Conservation (phyloP, 2,113 vertebrate species). For the Crotalus helleri region DNA sequence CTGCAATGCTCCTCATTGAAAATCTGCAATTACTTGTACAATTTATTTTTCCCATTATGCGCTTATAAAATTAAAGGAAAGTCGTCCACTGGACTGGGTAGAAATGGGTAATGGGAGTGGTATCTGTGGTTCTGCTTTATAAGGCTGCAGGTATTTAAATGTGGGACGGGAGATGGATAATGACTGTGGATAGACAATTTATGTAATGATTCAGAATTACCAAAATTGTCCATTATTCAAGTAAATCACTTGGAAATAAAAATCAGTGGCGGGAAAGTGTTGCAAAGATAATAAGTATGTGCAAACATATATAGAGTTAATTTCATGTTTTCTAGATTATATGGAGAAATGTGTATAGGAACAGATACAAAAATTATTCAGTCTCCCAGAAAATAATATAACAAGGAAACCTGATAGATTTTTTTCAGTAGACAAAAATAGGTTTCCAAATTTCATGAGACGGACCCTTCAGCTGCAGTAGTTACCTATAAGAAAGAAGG, state of each 20-base stretch:
- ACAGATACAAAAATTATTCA: conserved; percentile 3
- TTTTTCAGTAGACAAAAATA: not conserved
- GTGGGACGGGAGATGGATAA: not conserved
- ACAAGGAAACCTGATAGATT: not conserved
- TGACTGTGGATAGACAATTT: not conserved
- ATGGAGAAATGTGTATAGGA: not conserved
- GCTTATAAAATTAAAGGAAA: not conserved
- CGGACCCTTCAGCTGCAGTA: not conserved
- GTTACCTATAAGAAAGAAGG: not conserved
- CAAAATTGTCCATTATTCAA: not conserved
- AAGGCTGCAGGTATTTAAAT: not conserved
- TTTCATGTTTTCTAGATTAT: conserved; percentile 2
- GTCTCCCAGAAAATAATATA: not conserved
- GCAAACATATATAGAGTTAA: not conserved
- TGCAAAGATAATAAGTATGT: conserved; percentile 1
- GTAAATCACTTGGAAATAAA: conserved; percentile 6
- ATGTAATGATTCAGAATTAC: not conserved
- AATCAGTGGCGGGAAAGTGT: not conserved
- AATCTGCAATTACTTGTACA: no score
- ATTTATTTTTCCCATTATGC: not conserved
- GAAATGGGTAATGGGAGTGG: not conserved
- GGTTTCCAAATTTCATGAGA: not conserved
- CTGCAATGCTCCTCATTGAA: not conserved
- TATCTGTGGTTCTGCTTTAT: not conserved
- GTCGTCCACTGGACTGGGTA: no score